These are phyloP conservation scores for Tragelaphus imberbis DNA, from an alignment of 2,113 vertebrate species.

Conservation along the genomic window DNA sequence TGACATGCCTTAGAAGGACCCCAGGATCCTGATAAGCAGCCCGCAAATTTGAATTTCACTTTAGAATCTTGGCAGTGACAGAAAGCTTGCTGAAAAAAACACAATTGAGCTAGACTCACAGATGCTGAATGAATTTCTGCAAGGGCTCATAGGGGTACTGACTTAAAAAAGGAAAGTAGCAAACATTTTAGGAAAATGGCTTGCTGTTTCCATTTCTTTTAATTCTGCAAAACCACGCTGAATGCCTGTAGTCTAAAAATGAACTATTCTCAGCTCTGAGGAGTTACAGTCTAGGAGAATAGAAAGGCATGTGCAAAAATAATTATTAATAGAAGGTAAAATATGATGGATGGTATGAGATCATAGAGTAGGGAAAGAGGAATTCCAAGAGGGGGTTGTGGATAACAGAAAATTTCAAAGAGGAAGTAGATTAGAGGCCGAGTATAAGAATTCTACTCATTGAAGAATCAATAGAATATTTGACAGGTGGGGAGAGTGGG, in stretches of 20 bases:
- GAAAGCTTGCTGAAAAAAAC: conserved; percentile 34
- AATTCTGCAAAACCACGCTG: conserved; percentile 18
- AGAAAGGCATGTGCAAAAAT: neutral
- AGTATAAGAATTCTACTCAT: neutral
- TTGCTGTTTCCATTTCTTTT: conserved; percentile 45
- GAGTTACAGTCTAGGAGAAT: conserved; percentile 16
- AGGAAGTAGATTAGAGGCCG: neutral
- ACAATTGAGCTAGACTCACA: conserved; percentile 27
- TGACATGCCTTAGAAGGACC: conserved; percentile 27
- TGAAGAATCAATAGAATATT: conserved; percentile 9
- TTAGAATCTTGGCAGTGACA: conserved; percentile 43
- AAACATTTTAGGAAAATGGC: conserved; percentile 40
- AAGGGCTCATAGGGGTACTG: conserved; percentile 12
- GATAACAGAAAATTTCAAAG: conserved; percentile 4
- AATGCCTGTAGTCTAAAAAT: conserved; percentile 4
- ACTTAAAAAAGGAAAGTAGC: conserved; percentile 34
- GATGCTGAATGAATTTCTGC: conserved; percentile 27
- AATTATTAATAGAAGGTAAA: conserved; percentile 21
- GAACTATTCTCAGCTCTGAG: conserved; percentile 11
- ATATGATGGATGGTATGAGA: conserved; percentile 1
- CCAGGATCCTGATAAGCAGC: conserved; percentile 44
- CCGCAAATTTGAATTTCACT: conserved; percentile 43
- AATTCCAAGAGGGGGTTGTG: neutral
- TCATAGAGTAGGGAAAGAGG: neutral
- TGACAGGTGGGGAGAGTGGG: neutral